Evolutionary conservation across 2,113 vertebrate species (phyloP).

Genomic region (Falco punctatus): DNA sequence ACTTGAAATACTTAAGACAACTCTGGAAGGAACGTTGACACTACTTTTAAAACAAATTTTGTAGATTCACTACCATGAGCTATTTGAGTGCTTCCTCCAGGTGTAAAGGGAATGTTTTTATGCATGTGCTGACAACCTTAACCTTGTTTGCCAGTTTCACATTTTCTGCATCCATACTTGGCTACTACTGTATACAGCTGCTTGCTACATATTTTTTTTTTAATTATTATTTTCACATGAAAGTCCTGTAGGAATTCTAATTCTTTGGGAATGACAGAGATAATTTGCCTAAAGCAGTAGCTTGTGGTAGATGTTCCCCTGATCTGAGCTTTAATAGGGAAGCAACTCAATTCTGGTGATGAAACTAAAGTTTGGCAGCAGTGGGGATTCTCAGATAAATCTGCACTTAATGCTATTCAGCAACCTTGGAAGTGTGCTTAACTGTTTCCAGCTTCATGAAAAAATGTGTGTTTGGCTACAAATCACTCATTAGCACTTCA

Average conservation of each 20-base stretch:
- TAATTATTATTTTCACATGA: background rate
- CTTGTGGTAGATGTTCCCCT: background rate
- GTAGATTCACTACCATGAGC: background rate
- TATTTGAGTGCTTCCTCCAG: background rate
- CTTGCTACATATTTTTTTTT: background rate
- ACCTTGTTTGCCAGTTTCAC: conserved; percentile 43
- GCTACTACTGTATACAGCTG: conserved; percentile 4
- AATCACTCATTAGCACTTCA: background rate
- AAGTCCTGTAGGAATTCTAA: background rate
- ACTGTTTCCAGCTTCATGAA: background rate
- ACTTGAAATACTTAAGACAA: background rate
- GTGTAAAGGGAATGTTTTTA: background rate
- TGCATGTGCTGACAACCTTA: conserved; percentile 69
- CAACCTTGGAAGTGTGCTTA: background rate
- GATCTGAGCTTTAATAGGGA: background rate
- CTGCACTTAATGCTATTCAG: background rate
- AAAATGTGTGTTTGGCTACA: background rate
- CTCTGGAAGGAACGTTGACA: background rate
- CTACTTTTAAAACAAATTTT: background rate
- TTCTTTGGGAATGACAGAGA: background rate
- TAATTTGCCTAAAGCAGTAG: background rate
- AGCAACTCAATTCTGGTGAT: background rate
- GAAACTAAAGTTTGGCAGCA: background rate
- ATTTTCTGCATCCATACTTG: conserved; percentile 49
- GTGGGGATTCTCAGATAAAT: background rate